Conservation (phyloP, 2,113 vertebrate species). For the Bubo blakistoni region DNA sequence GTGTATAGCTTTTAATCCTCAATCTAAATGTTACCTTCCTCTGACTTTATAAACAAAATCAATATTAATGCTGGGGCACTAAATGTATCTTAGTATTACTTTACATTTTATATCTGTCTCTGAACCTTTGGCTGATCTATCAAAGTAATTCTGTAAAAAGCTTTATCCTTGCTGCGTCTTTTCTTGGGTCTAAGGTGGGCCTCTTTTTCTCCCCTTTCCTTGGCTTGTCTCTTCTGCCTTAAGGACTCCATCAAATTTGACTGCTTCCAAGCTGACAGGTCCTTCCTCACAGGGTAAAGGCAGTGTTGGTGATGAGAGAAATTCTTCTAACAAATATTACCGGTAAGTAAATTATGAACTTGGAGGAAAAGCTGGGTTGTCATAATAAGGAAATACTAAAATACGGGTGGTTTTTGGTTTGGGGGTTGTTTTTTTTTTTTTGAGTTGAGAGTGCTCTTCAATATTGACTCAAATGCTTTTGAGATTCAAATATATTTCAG, state of each 20-base stretch:
- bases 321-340: conserved; percentile 80
- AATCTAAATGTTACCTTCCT: not conserved
- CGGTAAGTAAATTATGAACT: conserved; percentile 70
- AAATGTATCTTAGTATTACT: not conserved
- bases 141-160: conserved; percentile 29
- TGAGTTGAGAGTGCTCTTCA: not conserved
- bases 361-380: not conserved
- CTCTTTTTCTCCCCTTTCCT: conserved; percentile 53
- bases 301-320: conserved; percentile 80
- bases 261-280: conserved; percentile 76
- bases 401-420: not conserved
- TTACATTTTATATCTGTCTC: not conserved
- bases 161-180: conserved; percentile 14
- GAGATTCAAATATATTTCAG: not conserved
- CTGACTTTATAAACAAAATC: not conserved
- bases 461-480: not conserved
- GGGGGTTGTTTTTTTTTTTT: not conserved
- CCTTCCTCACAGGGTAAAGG: conserved; percentile 79
- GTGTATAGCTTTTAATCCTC: not conserved
- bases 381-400: not conserved
- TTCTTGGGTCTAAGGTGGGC: conserved; percentile 58
- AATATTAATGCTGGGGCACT: not conserved
- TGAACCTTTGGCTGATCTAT: conserved; percentile 28
- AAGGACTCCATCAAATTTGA: conserved; percentile 79
- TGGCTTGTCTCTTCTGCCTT: conserved; percentile 61